These are phyloP conservation scores for Eulemur mongoz DNA, from an alignment of 2,797 vertebrate species.

Conservation along the genomic window DNA sequence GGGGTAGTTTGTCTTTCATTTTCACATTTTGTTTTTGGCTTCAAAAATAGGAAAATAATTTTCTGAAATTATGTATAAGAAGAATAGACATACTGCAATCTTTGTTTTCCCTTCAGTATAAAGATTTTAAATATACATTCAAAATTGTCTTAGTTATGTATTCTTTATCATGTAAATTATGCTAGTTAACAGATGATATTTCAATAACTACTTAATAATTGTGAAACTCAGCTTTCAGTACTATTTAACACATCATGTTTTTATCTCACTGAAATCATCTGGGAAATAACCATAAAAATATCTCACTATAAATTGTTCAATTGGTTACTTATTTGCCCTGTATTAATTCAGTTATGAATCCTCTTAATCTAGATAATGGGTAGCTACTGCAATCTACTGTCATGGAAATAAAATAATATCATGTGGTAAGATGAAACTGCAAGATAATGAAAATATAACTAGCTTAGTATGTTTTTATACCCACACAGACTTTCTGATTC, in stretches of 20 bases:
- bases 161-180: constrained; percentile 1
- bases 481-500: not conserved
- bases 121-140: not conserved
- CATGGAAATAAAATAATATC: constrained; percentile 76
- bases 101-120: not conserved
- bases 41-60: constrained; percentile 43
- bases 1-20: not conserved
- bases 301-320: constrained; percentile 64
- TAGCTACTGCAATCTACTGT: constrained; percentile 64
- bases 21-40: constrained; percentile 29
- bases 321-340: constrained; percentile 76
- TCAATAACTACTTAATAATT: constrained; percentile 4
- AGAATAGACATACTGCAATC: not conserved
- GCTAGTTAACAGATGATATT: not conserved
- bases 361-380: constrained; percentile 70
- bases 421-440: constrained; percentile 64
- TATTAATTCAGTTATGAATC: constrained; percentile 77
- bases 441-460: constrained; percentile 67
- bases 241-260: constrained; percentile 46
- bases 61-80: not conserved
- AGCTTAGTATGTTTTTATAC: constrained; percentile 34
- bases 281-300: constrained; percentile 48
- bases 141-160: not conserved
- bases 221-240: constrained; percentile 22
- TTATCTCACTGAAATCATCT: constrained; percentile 43